Conservation (phyloP, 2,888 invertebrate genomes). For the Mycalesis mineus region DNA sequence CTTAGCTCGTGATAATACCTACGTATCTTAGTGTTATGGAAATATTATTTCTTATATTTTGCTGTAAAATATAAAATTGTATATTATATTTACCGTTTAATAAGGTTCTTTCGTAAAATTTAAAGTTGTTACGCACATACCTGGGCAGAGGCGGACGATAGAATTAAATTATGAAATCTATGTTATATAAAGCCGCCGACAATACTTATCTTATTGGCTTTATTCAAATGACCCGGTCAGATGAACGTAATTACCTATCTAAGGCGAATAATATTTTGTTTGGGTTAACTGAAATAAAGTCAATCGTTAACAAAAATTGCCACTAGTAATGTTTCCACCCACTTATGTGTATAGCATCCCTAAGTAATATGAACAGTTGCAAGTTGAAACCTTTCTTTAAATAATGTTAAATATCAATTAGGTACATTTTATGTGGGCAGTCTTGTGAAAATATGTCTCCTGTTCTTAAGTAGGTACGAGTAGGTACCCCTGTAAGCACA, state of each 20-base stretch:
- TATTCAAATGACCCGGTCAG: too few relatives aligned
- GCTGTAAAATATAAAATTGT: conserved; percentile 12
- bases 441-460: conserved; percentile 76
- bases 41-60: conserved; percentile 14
- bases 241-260: too few relatives aligned
- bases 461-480: conserved; percentile 38
- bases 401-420: background rate
- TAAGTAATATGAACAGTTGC: background rate
- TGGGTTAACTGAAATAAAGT: too few relatives aligned
- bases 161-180: too few relatives aligned
- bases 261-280: too few relatives aligned
- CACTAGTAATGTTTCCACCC: too few relatives aligned
- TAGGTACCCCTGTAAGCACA: conserved; percentile 21
- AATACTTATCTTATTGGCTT: too few relatives aligned
- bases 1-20: background rate
- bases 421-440: conserved; percentile 69
- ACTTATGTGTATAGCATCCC: too few relatives aligned
- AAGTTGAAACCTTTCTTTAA: background rate
- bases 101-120: background rate
- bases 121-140: too few relatives aligned
- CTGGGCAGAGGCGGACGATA: too few relatives aligned
- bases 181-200: too few relatives aligned
- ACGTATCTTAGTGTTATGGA: conserved; percentile 3
- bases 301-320: too few relatives aligned
- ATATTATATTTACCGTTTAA: conserved; percentile 1